Percentiles rank a stretch among this genome's conserved stretches.
phyloP scores from a whole-genome alignment of 2,113 vertebrate species.

The Hemiprocne comata region DNA sequence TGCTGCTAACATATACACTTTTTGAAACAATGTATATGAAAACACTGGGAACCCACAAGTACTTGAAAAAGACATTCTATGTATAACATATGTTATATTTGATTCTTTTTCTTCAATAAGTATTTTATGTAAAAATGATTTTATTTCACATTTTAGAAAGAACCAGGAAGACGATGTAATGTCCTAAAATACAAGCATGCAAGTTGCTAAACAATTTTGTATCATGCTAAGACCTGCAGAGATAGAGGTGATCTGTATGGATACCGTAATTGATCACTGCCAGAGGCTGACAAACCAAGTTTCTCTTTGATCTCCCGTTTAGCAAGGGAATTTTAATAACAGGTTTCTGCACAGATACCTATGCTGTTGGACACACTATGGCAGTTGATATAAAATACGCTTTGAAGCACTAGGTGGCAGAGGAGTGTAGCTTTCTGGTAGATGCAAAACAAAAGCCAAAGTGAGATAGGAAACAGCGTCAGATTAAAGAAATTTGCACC shows the following conservation, averaged over 20 bases:
- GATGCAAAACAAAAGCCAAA: background rate
- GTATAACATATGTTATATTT: background rate
- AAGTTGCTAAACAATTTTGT: background rate
- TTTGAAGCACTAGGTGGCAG: constrained; percentile 45
- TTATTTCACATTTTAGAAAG: background rate
- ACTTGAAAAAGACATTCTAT: background rate
- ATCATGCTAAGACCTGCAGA: background rate
- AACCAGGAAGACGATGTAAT: background rate
- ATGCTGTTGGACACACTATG: background rate
- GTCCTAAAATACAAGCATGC: background rate
- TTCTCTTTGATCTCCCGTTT: background rate
- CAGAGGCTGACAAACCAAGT: background rate
- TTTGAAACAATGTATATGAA: background rate
- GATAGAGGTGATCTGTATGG: background rate
- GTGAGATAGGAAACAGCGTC: background rate
- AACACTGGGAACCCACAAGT: background rate
- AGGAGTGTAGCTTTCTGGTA: background rate
- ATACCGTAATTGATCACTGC: no score
- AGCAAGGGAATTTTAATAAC: background rate
- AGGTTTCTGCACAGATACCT: background rate
- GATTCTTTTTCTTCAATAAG: background rate
- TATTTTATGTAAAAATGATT: background rate
- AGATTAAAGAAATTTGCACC: background rate
- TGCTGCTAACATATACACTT: background rate
- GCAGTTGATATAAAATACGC: background rate